phyloP scores from a whole-genome alignment of 2,797 vertebrate genomes.

The Onychomys leucogaster region DNA sequence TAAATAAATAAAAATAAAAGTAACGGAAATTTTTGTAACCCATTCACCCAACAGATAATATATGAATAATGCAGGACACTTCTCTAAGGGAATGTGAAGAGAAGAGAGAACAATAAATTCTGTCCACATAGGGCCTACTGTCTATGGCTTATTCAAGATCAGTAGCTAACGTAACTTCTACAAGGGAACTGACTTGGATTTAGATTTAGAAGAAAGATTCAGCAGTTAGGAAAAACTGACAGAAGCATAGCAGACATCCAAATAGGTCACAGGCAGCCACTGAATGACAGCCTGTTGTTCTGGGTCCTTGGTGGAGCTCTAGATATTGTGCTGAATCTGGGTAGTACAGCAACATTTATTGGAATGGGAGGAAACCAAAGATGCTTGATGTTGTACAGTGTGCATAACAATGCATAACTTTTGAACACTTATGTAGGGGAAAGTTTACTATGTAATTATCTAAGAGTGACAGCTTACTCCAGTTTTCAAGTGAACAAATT shows the following conservation, averaged over 20 bases:
- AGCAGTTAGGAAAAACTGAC: background rate
- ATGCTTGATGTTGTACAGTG: background rate
- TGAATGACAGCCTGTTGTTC: background rate
- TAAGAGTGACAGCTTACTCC: constrained; percentile 4
- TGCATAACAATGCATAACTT: background rate
- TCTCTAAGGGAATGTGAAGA: constrained; percentile 17
- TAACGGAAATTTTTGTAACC: background rate
- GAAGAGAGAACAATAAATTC: constrained; percentile 50
- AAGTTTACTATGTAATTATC: constrained; percentile 13
- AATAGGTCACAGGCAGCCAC: background rate
- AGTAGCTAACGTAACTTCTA: background rate
- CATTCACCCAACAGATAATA: constrained; percentile 35
- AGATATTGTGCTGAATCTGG: constrained; percentile 9
- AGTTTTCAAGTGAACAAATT: constrained; percentile 62
- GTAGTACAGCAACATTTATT: background rate
- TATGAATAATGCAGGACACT: background rate
- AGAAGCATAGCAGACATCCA: background rate
- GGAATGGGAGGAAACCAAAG: background rate
- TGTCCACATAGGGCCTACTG: background rate
- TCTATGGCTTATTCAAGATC: background rate
- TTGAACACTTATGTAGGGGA: background rate
- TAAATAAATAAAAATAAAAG: background rate
- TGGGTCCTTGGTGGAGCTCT: constrained; percentile 15
- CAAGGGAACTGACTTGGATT: constrained; percentile 6
- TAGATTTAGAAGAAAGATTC: constrained; percentile 35